phyloP scores from a whole-genome alignment of 1,140 invertebrate genomes.

The Pseudachorutes palmiensis region DNA sequence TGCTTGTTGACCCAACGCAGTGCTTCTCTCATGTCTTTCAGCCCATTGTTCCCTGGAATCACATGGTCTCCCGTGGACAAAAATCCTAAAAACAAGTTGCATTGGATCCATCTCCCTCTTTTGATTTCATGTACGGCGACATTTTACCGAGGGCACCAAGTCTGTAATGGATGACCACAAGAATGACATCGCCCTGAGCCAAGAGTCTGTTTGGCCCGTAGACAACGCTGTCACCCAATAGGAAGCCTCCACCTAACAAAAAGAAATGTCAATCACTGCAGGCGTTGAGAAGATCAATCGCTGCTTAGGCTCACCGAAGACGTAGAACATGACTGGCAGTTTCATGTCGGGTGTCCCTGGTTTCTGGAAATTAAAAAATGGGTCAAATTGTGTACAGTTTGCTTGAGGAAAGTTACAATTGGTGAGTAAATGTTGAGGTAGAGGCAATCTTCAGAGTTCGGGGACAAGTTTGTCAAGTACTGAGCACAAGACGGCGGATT shows the following conservation, averaged over 20 bases:
- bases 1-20: constrained; percentile 20
- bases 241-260: neutral
- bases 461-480: constrained; percentile 41
- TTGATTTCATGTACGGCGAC: neutral
- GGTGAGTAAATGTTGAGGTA: constrained; percentile 54
- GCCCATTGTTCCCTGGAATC: constrained; percentile 19
- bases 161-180: constrained; percentile 58
- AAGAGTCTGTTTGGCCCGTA: constrained; percentile 4
- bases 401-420: constrained; percentile 44
- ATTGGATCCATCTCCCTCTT: neutral
- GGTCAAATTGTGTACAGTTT: too few species aligned
- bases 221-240: constrained; percentile 9
- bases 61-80: constrained; percentile 19
- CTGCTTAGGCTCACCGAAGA: constrained; percentile 5
- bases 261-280: neutral
- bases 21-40: constrained; percentile 19
- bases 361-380: constrained; percentile 49
- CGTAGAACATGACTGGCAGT: constrained; percentile 18
- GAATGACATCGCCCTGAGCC: constrained; percentile 48
- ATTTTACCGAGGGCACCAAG: constrained; percentile 51
- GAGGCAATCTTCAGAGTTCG: constrained; percentile 53
- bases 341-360: neutral
- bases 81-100: constrained; percentile 20
- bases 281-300: too few species aligned
- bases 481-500: constrained; percentile 42